These are phyloP conservation scores for Daboia siamensis DNA, from an alignment of 2,113 vertebrate genomes.

Conservation along the genomic window DNA sequence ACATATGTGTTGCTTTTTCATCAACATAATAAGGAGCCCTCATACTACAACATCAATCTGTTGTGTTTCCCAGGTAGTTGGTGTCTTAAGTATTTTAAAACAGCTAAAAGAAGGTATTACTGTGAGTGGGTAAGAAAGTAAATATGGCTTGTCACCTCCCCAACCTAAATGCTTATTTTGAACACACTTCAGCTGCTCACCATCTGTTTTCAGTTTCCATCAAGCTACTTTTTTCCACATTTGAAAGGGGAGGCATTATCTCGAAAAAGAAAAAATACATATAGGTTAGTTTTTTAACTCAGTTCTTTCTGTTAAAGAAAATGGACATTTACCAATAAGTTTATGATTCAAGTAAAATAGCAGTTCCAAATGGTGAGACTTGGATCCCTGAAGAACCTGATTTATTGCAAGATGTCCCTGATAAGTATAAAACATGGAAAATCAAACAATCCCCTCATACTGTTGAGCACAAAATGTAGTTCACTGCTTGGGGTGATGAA, in stretches of 20 bases:
- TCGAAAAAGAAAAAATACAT: conserved; percentile 11
- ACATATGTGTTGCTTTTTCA: not conserved
- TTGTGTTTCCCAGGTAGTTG: conserved; percentile 45
- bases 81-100: conserved; percentile 49
- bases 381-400: not conserved
- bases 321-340: not conserved
- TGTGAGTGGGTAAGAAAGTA: conserved; percentile 68
- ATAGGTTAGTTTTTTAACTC: conserved; percentile 23
- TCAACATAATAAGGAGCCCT: not conserved
- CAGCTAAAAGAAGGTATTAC: conserved; percentile 64
- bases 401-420: not conserved
- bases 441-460: not conserved
- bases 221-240: conserved; percentile 73
- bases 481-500: not conserved
- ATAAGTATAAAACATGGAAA: not conserved
- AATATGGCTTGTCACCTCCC: conserved; percentile 69
- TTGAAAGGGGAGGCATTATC: conserved; percentile 48
- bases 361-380: not conserved
- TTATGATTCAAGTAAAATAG: not conserved
- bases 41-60: conserved; percentile 25
- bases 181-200: conserved; percentile 72
- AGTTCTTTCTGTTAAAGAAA: not conserved
- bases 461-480: not conserved
- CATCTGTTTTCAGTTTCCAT: conserved; percentile 77
- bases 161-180: conserved; percentile 77